Conservation (phyloP, 1,140 invertebrate species). For the Piezodorus guildinii region DNA sequence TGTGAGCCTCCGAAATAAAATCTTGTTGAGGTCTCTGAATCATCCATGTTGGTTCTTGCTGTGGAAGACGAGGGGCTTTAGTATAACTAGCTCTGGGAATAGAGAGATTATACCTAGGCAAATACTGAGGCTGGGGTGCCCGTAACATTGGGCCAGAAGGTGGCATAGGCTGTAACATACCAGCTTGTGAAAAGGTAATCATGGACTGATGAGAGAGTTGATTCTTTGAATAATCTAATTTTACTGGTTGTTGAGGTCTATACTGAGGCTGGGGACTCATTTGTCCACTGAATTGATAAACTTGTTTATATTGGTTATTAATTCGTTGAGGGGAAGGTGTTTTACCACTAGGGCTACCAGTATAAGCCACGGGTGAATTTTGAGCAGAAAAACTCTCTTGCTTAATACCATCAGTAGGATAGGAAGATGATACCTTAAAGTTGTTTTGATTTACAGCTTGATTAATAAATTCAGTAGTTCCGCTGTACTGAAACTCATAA, state of each 20-base stretch:
- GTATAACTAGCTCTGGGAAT: constrained; percentile 11
- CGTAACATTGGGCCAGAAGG: constrained; percentile 39
- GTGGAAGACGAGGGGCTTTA: not conserved
- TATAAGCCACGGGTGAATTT: constrained; percentile 26
- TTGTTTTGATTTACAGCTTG: constrained; percentile 35
- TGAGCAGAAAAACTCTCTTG: constrained; percentile 34
- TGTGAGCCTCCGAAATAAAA: constrained; percentile 33
- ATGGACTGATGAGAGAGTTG: not conserved
- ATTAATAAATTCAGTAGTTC: constrained; percentile 30
- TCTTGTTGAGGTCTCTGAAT: constrained; percentile 8
- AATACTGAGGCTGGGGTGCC: constrained; percentile 41
- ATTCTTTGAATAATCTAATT: constrained; percentile 8
- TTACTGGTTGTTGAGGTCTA: constrained; percentile 5
- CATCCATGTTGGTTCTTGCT: constrained; percentile 9
- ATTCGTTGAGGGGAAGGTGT: constrained; percentile 4
- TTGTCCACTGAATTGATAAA: not conserved
- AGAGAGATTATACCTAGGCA: constrained; percentile 27
- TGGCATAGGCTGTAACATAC: constrained; percentile 31
- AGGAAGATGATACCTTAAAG: constrained; percentile 31
- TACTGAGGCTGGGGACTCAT: constrained; percentile 9
- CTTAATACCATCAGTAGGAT: constrained; percentile 35
- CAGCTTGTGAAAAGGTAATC: constrained; percentile 10
- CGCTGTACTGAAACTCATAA: constrained; percentile 28
- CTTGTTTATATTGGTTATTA: not conserved
- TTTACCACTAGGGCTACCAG: constrained; percentile 6